Evolutionary conservation across 2,888 invertebrate species (phyloP).

Genomic region (Drosophila nr. perissopoda): DNA sequence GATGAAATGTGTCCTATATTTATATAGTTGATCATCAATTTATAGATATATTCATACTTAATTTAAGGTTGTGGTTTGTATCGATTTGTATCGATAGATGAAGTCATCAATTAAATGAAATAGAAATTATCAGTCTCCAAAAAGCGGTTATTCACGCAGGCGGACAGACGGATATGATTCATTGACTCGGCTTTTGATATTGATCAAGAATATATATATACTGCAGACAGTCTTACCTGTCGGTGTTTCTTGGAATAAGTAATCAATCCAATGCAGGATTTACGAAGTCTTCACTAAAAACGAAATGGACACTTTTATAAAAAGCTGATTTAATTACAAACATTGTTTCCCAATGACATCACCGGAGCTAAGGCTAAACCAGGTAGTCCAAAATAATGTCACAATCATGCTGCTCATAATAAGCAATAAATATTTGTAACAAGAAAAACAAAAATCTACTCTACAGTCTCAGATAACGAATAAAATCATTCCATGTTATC

Average conservation of each 20-base stretch:
- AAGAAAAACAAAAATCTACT: slow-evolving; percentile 4
- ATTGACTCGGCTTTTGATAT: background rate
- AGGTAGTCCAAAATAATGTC: background rate
- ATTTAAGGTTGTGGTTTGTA: background rate
- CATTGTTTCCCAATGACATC: background rate
- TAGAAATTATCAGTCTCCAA: background rate
- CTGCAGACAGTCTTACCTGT: background rate
- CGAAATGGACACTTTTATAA: background rate
- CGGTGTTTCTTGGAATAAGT: background rate
- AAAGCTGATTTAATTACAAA: background rate
- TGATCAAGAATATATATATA: background rate
- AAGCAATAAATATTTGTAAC: slow-evolving; percentile 18
- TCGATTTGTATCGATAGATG: background rate
- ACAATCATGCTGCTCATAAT: slow-evolving; percentile 25
- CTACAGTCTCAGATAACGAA: slow-evolving; percentile 22
- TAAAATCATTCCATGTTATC: slow-evolving; percentile 24
- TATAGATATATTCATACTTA: too few species aligned
- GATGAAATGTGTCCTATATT: background rate
- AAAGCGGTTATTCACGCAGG: background rate
- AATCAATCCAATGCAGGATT: background rate
- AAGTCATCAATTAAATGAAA: background rate
- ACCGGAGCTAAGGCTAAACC: background rate
- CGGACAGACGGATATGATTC: background rate
- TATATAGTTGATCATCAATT: background rate
- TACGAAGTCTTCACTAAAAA: background rate